phyloP scores from a whole-genome alignment of 1,140 invertebrate species.

The Bombus fervidus region DNA sequence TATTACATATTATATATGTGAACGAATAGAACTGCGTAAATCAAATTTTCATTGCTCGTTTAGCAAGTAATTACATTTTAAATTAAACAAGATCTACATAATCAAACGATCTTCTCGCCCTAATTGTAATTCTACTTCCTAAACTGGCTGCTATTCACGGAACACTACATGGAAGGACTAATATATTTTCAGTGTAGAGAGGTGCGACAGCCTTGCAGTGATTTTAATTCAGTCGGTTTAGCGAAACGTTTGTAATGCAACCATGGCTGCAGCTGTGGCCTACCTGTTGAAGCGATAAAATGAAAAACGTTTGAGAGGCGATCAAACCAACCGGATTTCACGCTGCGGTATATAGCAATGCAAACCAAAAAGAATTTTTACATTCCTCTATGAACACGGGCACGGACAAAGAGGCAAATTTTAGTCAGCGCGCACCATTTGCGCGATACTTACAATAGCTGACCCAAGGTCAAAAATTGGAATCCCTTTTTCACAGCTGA shows the following conservation, averaged over 20 bases:
- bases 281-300: slow-evolving; percentile 65
- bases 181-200: not conserved
- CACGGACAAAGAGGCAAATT: not conserved
- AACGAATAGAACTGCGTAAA: not conserved
- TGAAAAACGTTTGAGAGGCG: slow-evolving; percentile 37
- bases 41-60: not conserved
- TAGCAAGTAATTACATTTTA: not conserved
- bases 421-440: not conserved
- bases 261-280: slow-evolving; percentile 27
- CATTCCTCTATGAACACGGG: not conserved
- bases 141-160: not conserved
- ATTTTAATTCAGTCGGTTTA: slow-evolving; percentile 28
- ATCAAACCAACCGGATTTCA: slow-evolving; percentile 29
- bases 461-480: not conserved
- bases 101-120: not conserved
- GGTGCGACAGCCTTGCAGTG: not conserved
- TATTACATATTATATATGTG: not conserved
- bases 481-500: not conserved
- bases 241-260: slow-evolving; percentile 37
- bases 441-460: not conserved
- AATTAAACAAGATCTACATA: not conserved
- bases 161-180: not conserved
- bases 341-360: not conserved
- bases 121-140: not conserved
- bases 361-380: not conserved